Conservation (phyloP, 2,113 vertebrate species). For the Ia io region DNA sequence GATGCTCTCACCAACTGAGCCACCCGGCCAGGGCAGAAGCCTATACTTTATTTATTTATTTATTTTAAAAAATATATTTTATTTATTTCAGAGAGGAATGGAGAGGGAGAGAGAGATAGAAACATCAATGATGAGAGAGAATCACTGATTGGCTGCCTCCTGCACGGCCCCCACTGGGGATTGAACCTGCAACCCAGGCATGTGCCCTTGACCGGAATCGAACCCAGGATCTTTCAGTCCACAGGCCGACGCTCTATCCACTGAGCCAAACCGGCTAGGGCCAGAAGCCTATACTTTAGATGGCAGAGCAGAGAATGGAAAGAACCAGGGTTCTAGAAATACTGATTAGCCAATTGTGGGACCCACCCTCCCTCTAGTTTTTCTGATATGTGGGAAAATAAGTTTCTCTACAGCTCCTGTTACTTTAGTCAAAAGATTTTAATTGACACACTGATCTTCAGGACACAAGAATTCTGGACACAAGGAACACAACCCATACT, state of each 20-base stretch:
- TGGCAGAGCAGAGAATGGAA: neutral
- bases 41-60: too few relatives aligned
- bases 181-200: too few relatives aligned
- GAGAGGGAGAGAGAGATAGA: too few relatives aligned
- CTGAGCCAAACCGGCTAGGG: neutral
- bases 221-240: too few relatives aligned
- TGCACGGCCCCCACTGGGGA: too few relatives aligned
- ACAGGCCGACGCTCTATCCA: too few relatives aligned
- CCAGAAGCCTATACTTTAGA: neutral
- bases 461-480: neutral
- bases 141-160: too few relatives aligned
- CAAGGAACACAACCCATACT: neutral
- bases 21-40: neutral
- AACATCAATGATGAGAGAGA: too few relatives aligned
- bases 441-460: neutral
- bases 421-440: neutral
- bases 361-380: neutral
- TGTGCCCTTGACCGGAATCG: too few relatives aligned
- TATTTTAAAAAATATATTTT: too few relatives aligned
- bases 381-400: neutral
- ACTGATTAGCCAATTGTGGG: neutral
- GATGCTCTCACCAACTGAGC: neutral
- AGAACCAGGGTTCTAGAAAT: neutral
- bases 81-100: too few relatives aligned
- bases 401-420: neutral